Evolutionary conservation across 2,888 invertebrate genomes (phyloP), one percentile per base, ranked within the genome.

Genomic region (Pediacus dermestoides): DNA sequence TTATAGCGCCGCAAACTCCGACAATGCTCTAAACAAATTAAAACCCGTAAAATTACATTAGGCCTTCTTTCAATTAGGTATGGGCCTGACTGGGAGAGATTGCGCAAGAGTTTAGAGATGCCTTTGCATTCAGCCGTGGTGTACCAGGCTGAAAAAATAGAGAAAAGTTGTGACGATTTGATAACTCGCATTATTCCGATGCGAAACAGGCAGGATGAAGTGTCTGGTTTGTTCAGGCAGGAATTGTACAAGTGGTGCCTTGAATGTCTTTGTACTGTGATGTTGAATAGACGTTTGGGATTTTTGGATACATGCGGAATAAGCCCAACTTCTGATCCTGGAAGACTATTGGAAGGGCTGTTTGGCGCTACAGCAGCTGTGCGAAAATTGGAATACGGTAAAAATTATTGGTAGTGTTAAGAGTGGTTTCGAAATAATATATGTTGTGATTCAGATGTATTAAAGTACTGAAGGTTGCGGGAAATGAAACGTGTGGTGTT

Each of bases 171-270:
- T 42, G 68, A 71, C 15, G 68, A 72, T 28, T 62, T 75, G 16
- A 44, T 69, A 1, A 55, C 57, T 22, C 75, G 77, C 55, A 66
- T 82, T 31, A 68, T 73, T 42, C 70, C 67, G 30, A 65, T 76
- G 14, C 71, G 79, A 27, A 81, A 81, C 59, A 71, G 75, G 39
- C 81, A 81, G 55, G 78, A 80, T 37, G 81, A 83, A 64, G 72
- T 84, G 26, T 66, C 75, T 1, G 67, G 68, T 22, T 72, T 76
- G 54, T 73, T 82, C 46, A 68, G 72, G 30, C 72, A 73, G 38
- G 79, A 81, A 54, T 59, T 82, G 14, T 74, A 76, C 53, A 81
- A 81, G 57, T 85, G 85, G 84, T 74, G 78, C 30, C 70, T 83
- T 48, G 83, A 85, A 67, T 80, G 81, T 66, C 72, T 77, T 60